These are phyloP conservation scores for Erpornis zantholeuca DNA, from an alignment of 2,113 vertebrate species.

Conservation along the genomic window DNA sequence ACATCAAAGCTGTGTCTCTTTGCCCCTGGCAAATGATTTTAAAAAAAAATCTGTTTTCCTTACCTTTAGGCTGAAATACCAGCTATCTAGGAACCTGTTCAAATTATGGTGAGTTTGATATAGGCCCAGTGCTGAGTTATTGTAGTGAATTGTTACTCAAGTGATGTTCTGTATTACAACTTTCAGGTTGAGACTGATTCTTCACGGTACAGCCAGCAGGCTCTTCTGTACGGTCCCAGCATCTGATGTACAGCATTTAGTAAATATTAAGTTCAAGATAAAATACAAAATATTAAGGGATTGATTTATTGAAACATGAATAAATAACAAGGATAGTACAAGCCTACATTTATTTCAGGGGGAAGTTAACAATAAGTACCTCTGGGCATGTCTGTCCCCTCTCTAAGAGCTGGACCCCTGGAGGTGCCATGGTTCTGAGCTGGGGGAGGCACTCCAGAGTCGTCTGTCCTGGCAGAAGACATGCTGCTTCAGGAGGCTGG, in stretches of 20 bases:
- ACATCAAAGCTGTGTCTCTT: not conserved
- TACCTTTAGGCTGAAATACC: not conserved
- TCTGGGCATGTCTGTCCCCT: not conserved
- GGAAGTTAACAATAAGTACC: not conserved
- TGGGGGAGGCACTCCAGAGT: not conserved
- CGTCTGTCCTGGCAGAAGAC: not conserved
- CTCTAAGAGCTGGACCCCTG: not conserved
- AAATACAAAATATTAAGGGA: slow-evolving; percentile 17
- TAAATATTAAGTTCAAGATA: not conserved
- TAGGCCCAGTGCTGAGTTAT: not conserved
- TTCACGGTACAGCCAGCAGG: not conserved
- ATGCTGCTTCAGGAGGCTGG: not conserved
- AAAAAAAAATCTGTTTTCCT: not conserved
- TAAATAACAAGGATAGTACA: slow-evolving; percentile 41
- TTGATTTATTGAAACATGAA: slow-evolving; percentile 44
- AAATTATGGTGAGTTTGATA: not conserved
- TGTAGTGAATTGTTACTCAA: not conserved
- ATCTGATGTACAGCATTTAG: not conserved
- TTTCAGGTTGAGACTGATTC: not conserved
- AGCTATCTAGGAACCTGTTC: not conserved
- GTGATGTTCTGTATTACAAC: not conserved
- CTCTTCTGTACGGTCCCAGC: not conserved
- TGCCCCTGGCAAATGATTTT: not conserved
- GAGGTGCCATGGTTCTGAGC: accelerated
- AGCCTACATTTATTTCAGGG: not conserved